phyloP scores from a whole-genome alignment of 2,888 invertebrate species.

The Metopia argyrocephala region DNA sequence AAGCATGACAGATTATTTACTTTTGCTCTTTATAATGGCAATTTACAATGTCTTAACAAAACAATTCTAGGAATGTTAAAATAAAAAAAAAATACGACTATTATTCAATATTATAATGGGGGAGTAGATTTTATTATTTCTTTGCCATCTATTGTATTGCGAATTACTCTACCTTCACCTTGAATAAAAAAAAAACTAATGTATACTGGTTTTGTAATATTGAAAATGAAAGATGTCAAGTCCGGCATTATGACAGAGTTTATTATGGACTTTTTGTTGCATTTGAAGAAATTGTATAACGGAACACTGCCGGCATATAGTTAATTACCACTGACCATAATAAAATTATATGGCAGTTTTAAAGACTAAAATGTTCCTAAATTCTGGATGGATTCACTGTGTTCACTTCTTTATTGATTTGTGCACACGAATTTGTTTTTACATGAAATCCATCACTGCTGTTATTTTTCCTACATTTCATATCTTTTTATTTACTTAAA shows the following conservation, averaged over 20 bases:
- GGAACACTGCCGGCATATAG: background rate
- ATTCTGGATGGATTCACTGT: too few species aligned
- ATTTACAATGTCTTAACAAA: conserved; percentile 39
- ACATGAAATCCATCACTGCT: too few species aligned
- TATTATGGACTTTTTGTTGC: background rate
- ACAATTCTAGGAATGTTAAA: conserved; percentile 28
- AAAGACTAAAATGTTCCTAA: too few species aligned
- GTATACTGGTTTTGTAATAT: conserved; percentile 22
- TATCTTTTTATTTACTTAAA: too few species aligned
- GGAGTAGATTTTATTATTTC: conserved; percentile 44
- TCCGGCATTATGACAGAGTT: conserved; percentile 3
- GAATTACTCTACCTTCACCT: conserved; percentile 4
- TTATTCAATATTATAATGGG: background rate
- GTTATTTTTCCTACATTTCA: too few species aligned
- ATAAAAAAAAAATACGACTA: conserved; percentile 29
- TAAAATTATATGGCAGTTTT: too few species aligned
- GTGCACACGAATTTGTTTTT: too few species aligned
- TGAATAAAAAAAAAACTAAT: conserved; percentile 2
- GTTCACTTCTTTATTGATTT: too few species aligned
- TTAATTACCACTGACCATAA: background rate
- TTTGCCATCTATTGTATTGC: background rate
- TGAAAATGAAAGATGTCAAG: conserved; percentile 12
- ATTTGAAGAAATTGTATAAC: background rate
- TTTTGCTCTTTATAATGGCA: conserved; percentile 60
- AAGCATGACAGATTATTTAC: conserved; percentile 21